Percentiles rank a stretch among this genome's conserved stretches.
phyloP scores from a whole-genome alignment of 2,113 vertebrate species.

The Python bivittatus region DNA sequence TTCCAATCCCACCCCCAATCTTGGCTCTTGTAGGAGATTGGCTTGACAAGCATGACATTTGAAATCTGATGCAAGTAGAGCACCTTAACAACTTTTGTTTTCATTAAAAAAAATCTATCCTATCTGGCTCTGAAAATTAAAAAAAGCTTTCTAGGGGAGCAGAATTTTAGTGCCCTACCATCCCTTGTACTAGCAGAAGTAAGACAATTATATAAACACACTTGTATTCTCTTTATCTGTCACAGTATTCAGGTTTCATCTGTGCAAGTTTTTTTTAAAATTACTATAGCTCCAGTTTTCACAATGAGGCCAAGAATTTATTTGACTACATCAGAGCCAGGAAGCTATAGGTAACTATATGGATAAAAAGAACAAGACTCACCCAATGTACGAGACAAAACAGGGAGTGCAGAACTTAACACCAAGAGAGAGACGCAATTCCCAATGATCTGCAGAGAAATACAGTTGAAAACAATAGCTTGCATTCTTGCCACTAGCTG shows the following conservation, averaged over 20 bases:
- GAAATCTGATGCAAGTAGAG: neutral
- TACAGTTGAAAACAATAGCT: neutral
- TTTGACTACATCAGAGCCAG: neutral
- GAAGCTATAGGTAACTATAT: neutral
- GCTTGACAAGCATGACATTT: neutral
- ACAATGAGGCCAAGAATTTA: neutral
- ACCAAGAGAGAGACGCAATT: slow-evolving; percentile 95
- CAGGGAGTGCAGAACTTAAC: slow-evolving; percentile 93
- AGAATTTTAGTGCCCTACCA: neutral
- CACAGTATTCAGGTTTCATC: neutral
- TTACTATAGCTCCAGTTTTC: neutral
- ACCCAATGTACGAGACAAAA: slow-evolving; percentile 96
- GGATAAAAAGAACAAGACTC: slow-evolving; percentile 57
- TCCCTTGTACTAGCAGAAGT: neutral
- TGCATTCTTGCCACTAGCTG: neutral
- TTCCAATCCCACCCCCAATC: neutral
- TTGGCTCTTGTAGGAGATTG: neutral
- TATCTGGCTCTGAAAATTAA: neutral
- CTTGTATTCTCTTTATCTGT: neutral
- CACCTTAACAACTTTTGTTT: neutral
- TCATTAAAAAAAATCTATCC: neutral
- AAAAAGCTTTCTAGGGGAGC: neutral
- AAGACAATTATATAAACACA: neutral
- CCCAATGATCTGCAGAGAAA: slow-evolving; percentile 86
- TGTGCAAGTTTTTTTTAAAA: neutral